Evolutionary conservation across 2,888 invertebrate species (phyloP).

Genomic region (Idaea biselata): DNA sequence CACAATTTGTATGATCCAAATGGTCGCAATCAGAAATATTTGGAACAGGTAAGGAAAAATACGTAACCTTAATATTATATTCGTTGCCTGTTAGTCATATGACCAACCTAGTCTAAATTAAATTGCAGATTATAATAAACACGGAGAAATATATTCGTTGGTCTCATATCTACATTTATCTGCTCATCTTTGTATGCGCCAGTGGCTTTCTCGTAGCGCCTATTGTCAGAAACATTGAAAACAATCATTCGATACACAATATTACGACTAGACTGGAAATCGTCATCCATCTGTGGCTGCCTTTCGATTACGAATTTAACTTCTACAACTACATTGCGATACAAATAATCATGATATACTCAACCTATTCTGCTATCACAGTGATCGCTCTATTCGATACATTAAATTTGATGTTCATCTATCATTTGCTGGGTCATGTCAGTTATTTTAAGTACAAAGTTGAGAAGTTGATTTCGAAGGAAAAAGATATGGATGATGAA

Average conservation of each 20-base stretch:
- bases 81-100: constrained; percentile 10
- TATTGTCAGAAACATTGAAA: constrained; percentile 22
- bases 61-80: constrained; percentile 2
- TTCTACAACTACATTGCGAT: constrained; percentile 35
- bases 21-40: constrained; percentile 12
- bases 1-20: constrained; percentile 15
- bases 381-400: constrained; percentile 35
- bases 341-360: constrained; percentile 33
- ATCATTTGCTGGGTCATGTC: constrained; percentile 45
- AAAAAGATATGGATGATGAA: constrained; percentile 23
- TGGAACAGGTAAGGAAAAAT: constrained; percentile 19
- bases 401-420: constrained; percentile 37
- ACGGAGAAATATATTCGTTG: constrained; percentile 22
- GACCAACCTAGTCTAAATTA: background rate
- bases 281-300: constrained; percentile 41
- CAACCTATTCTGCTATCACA: constrained; percentile 10
- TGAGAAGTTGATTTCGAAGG: constrained; percentile 27
- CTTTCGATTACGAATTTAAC: constrained; percentile 44
- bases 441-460: constrained; percentile 36
- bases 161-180: constrained; percentile 15
- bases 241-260: constrained; percentile 34
- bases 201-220: constrained; percentile 21
- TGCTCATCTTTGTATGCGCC: constrained; percentile 15
- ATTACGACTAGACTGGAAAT: constrained; percentile 38
- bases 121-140: constrained; percentile 20